Conservation (phyloP, 2,888 invertebrate genomes). For the Cremastinae sp. region DNA sequence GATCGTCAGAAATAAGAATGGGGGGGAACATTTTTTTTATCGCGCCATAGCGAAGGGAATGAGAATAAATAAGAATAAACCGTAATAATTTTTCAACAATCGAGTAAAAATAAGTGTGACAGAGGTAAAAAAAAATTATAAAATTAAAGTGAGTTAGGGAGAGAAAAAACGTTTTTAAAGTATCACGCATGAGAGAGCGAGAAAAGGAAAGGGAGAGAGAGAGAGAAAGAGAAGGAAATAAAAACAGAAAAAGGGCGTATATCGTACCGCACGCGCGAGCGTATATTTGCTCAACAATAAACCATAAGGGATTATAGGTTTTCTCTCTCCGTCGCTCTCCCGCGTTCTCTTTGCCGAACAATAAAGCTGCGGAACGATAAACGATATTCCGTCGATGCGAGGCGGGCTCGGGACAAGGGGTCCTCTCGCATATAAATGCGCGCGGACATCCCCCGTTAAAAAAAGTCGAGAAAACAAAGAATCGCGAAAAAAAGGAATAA, state of each 20-base stretch:
- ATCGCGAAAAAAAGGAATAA: constrained; percentile 18
- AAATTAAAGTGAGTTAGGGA: too few relatives aligned
- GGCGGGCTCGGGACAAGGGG: constrained; percentile 18
- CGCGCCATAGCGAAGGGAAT: constrained; percentile 38
- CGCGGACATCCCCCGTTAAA: constrained; percentile 28
- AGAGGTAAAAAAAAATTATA: too few relatives aligned
- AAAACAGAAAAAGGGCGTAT: constrained; percentile 48
- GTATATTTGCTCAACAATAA: constrained; percentile 61
- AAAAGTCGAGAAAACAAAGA: constrained; percentile 14
- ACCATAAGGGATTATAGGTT: constrained; percentile 58
- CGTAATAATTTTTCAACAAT: too few relatives aligned
- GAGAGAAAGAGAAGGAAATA: constrained; percentile 6
- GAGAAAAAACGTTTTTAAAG: too few relatives aligned
- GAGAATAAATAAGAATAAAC: too few relatives aligned
- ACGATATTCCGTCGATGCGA: constrained; percentile 45
- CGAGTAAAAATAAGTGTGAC: too few relatives aligned
- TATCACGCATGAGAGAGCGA: too few relatives aligned
- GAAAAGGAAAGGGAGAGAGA: not conserved
- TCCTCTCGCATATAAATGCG: constrained; percentile 42
- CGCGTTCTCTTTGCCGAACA: constrained; percentile 32
- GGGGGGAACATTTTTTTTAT: constrained; percentile 47
- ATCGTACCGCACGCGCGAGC: constrained; percentile 46
- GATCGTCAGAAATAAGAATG: constrained; percentile 22
- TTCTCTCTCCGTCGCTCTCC: constrained; percentile 16
- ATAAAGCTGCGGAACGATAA: constrained; percentile 56